A percentile compares a stretch with the other conserved stretches of the same genome.
Conservation (phyloP, 2,113 vertebrate species). For the Monarcha castaneiventris region DNA sequence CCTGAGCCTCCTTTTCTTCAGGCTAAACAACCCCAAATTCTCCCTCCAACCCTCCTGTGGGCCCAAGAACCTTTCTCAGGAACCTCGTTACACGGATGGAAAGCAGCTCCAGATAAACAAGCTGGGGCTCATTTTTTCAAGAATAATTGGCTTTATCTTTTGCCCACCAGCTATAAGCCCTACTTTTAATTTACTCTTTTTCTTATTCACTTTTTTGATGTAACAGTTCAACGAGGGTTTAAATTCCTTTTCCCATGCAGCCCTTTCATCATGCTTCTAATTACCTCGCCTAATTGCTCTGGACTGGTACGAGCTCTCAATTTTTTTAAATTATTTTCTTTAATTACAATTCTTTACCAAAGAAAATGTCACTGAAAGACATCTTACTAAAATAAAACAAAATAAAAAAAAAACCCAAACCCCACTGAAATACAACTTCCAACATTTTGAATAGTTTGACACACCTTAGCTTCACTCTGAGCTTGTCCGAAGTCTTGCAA, state of each 20-base stretch:
- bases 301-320: slow-evolving; percentile 43
- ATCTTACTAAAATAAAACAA: background rate
- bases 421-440: background rate
- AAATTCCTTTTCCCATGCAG: slow-evolving; percentile 67
- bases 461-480: background rate
- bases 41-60: background rate
- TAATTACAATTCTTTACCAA: slow-evolving; percentile 64
- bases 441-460: background rate
- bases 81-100: background rate
- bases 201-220: slow-evolving; percentile 69
- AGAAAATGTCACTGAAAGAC: slow-evolving; percentile 34
- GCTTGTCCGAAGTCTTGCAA: background rate
- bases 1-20: background rate
- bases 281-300: slow-evolving; percentile 74
- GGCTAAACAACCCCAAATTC: background rate
- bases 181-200: slow-evolving; percentile 64
- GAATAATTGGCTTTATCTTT: slow-evolving; percentile 65
- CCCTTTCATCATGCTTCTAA: slow-evolving; percentile 73
- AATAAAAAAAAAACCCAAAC: background rate
- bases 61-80: background rate
- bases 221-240: slow-evolving; percentile 66
- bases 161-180: slow-evolving; percentile 53
- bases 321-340: slow-evolving; percentile 69
- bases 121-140: background rate
- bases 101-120: slow-evolving; percentile 52